Percentiles rank a stretch among this genome's conserved stretches.
These are phyloP conservation scores for Aricia agestis DNA, from an alignment of 1,140 invertebrate species.

Conservation along the genomic window DNA sequence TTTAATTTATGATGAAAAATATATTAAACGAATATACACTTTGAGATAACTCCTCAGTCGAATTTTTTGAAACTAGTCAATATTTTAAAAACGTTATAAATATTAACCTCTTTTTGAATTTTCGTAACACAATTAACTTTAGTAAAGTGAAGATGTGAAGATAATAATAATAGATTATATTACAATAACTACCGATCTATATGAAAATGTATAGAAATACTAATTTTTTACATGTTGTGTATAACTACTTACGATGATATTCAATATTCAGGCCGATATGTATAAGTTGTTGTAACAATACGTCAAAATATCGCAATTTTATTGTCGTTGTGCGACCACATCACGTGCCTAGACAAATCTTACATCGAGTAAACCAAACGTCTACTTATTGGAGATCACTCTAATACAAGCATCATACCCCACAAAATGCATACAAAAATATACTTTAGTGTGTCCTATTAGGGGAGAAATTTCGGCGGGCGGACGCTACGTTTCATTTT, in stretches of 20 bases:
- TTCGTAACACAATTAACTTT: too few species aligned
- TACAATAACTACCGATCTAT: too few species aligned
- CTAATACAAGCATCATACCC: constrained; percentile 11
- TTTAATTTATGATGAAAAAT: too few species aligned
- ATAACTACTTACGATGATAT: background rate
- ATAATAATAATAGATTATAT: too few species aligned
- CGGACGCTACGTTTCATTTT: too few species aligned
- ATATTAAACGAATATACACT: too few species aligned
- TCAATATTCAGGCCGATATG: background rate
- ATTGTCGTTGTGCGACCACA: constrained; percentile 2
- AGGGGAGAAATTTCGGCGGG: background rate
- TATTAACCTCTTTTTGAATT: too few species aligned
- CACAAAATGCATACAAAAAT: constrained; percentile 34
- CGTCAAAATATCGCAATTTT: background rate
- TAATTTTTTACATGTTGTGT: background rate
- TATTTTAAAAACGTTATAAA: too few species aligned
- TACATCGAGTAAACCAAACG: background rate
- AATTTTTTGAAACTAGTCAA: too few species aligned
- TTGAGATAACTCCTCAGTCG: too few species aligned
- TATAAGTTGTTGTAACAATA: background rate
- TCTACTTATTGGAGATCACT: background rate
- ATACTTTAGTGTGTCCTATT: constrained; percentile 19
- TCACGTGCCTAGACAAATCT: background rate
- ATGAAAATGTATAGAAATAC: background rate
- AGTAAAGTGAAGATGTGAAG: too few species aligned